A percentile compares a stretch with the other conserved stretches of the same genome.
Evolutionary conservation across 1,140 invertebrate genomes (phyloP).

Genomic region (Asobara japonica): DNA sequence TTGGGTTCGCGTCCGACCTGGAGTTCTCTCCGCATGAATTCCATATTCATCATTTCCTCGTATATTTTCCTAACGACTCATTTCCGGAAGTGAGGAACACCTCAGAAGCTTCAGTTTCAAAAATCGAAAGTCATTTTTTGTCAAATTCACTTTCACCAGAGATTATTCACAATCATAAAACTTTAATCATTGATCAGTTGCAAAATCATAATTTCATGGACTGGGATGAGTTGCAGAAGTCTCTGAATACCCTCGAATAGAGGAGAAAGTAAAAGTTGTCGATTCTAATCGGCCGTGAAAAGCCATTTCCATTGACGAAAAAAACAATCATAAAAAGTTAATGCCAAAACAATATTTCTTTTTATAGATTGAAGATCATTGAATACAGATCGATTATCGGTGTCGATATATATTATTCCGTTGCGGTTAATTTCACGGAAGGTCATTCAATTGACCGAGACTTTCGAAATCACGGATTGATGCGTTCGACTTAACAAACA

Average conservation of each 20-base stretch:
- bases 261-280: neutral
- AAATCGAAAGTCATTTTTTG: too few relatives aligned
- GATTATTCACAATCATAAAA: neutral
- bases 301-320: neutral
- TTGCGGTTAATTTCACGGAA: neutral
- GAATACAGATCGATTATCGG: neutral
- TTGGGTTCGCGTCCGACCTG: too few relatives aligned
- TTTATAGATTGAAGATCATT: neutral
- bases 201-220: neutral
- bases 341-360: neutral
- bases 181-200: neutral
- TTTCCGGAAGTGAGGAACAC: too few relatives aligned
- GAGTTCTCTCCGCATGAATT: too few relatives aligned
- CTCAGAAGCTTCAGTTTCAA: too few relatives aligned
- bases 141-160: neutral
- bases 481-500: neutral
- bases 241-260: neutral
- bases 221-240: neutral
- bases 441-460: conserved; percentile 17
- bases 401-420: neutral
- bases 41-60: too few relatives aligned
- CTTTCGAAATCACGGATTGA: conserved; percentile 17
- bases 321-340: neutral
- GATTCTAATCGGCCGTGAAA: neutral
- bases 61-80: too few relatives aligned